A percentile compares a stretch with the other conserved stretches of the same genome.
These are phyloP conservation scores for Cetonia aurata DNA, from an alignment of 2,888 invertebrate species.

Conservation along the genomic window DNA sequence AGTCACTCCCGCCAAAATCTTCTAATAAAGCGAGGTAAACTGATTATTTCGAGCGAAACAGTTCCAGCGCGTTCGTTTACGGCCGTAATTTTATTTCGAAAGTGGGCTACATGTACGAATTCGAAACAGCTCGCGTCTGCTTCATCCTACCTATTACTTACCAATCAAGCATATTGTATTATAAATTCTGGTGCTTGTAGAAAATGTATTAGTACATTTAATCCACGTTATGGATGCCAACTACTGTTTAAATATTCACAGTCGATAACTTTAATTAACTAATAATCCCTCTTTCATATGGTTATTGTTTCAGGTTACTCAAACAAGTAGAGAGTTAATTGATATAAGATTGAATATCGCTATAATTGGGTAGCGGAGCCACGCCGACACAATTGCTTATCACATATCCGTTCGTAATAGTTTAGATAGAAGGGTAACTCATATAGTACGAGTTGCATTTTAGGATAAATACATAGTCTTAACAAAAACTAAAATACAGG, in stretches of 20 bases:
- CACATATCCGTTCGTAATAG: too few relatives aligned
- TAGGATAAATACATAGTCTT: too few relatives aligned
- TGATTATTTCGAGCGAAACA: slow-evolving; percentile 29
- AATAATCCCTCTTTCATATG: slow-evolving; percentile 30
- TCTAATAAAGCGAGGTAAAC: slow-evolving; percentile 20
- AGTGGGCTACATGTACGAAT: neutral
- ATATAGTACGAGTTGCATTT: too few relatives aligned
- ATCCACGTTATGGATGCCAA: neutral
- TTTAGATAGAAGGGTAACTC: too few relatives aligned
- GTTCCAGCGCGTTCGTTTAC: slow-evolving; percentile 15
- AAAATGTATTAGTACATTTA: neutral
- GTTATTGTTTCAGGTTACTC: slow-evolving; percentile 30
- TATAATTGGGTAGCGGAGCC: slow-evolving; percentile 32
- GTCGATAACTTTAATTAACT: slow-evolving; percentile 39
- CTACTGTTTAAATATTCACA: slow-evolving; percentile 4
- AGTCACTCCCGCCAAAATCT: slow-evolving; percentile 1
- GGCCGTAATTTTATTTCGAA: slow-evolving; percentile 13
- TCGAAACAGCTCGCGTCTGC: neutral
- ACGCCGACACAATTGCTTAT: too few relatives aligned
- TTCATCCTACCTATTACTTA: neutral
- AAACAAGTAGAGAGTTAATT: slow-evolving; percentile 32
- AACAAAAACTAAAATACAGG: too few relatives aligned
- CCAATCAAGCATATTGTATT: neutral
- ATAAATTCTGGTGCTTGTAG: neutral
- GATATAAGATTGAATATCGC: slow-evolving; percentile 9